Base-by-base conservation (phyloP, 2,888 invertebrate species). In the Amphiduros pacificus region DNA sequence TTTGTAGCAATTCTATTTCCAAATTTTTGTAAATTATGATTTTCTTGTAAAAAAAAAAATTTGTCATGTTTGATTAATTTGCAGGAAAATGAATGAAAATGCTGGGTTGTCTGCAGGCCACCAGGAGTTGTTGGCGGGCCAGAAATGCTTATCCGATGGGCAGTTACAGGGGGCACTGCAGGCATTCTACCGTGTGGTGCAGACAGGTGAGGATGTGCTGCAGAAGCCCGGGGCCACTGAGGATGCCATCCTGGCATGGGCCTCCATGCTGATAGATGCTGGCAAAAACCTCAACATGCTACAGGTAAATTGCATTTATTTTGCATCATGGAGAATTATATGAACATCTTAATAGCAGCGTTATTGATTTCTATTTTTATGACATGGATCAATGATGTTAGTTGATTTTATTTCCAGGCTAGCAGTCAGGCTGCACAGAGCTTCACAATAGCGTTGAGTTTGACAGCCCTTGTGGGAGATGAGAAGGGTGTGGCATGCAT, bases 391-490 rank as follows among this genome's bases (percentile, higher is more conserved):
- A n/a, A n/a, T n/a, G n/a, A n/a, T n/a, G n/a, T n/a, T n/a, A n/a
- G n/a, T n/a, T n/a, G n/a, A n/a, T n/a, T n/a, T n/a, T n/a, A n/a
- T n/a, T n/a, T n/a, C n/a, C n/a, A n/a, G 14, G 50, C 58, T 5
- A 32, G 50, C n/a, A 48, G 32, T 6, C 48, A 58, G 20, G 58
- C 58, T 6, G 49, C 58, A n/a, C 44, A 32, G 22, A 50, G 58
- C 27, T 58, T 58, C 36, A 24, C 32, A 5, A 50, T 36, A n/a
- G 58, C 58, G 1, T 36, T 58, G 24, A 58, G 50, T 32, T 40
- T 58, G 49, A 51, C 58, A 17, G 48, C 58, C 32, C 41, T 55
- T 28, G 32, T 32, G 20, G 36, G 32, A 6, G 51, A 49, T 20
- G 50, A 58, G 32, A 58, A 48, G 14, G 48, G 48, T 5, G 32